phyloP scores from a whole-genome alignment of 2,888 invertebrate genomes.

The Pediacus dermestoides region DNA sequence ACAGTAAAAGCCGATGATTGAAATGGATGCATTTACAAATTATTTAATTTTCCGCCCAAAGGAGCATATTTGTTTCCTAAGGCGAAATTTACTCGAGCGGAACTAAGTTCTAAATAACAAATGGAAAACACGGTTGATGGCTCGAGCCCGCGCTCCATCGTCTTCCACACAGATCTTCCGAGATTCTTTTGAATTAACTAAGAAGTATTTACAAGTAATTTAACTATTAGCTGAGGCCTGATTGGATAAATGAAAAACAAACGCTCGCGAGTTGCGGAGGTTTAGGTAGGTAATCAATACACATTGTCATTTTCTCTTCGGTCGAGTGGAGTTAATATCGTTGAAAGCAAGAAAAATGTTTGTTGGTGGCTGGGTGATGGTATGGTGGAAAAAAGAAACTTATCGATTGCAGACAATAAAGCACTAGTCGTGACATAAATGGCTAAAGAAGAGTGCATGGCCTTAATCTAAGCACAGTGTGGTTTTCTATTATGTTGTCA shows the following conservation, averaged over 20 bases:
- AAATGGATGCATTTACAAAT: constrained; percentile 44
- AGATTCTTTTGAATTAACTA: too few relatives aligned
- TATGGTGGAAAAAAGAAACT: constrained; percentile 17
- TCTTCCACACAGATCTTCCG: too few relatives aligned
- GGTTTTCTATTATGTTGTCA: constrained; percentile 51
- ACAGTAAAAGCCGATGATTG: constrained; percentile 34
- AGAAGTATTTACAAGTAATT: too few relatives aligned
- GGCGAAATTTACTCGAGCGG: constrained; percentile 43
- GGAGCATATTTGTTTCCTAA: constrained; percentile 46
- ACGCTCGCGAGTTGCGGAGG: too few relatives aligned
- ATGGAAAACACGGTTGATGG: constrained; percentile 28
- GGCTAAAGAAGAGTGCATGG: constrained; percentile 38
- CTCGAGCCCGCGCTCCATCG: too few relatives aligned
- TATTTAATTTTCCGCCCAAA: constrained; percentile 50
- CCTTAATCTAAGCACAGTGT: constrained; percentile 45
- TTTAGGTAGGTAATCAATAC: too few relatives aligned
- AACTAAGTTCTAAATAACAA: constrained; percentile 42
- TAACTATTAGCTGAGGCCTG: too few relatives aligned
- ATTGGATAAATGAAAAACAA: too few relatives aligned
- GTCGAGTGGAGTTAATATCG: too few relatives aligned
- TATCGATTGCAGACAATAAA: constrained; percentile 36
- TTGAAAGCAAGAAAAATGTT: too few relatives aligned
- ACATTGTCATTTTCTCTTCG: too few relatives aligned
- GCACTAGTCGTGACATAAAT: constrained; percentile 35
- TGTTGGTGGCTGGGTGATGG: not conserved